Evolutionary conservation across 2,113 vertebrate genomes (phyloP).

Genomic region (Plestiodon gilberti): DNA sequence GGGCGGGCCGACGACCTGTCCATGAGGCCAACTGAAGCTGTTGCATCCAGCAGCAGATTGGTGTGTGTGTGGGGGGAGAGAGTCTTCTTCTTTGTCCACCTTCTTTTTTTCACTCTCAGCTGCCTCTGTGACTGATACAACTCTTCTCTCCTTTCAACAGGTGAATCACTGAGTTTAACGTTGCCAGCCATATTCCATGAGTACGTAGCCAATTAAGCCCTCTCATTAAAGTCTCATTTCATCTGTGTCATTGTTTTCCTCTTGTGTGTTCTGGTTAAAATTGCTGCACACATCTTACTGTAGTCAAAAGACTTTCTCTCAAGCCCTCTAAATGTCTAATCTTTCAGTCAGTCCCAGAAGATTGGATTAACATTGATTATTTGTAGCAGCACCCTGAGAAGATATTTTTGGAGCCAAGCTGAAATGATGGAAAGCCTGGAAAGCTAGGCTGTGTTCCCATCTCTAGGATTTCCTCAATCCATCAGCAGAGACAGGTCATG

Average conservation of each 20-base stretch:
- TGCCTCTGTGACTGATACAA: not conserved
- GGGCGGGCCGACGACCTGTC: no score
- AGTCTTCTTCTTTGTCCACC: no score
- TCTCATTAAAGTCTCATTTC: not conserved
- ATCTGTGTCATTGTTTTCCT: not conserved
- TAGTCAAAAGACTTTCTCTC: conserved; percentile 31
- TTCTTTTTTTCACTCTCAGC: not conserved
- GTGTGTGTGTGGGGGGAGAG: no score
- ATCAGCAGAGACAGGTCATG: not conserved
- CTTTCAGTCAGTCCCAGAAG: conserved; percentile 27
- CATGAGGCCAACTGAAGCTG: no score
- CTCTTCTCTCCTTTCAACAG: not conserved
- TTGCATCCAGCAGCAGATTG: no score
- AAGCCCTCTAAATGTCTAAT: conserved; percentile 24
- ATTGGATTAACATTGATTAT: not conserved
- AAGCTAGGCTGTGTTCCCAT: not conserved
- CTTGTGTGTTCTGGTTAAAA: conserved; percentile 23
- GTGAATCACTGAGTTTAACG: not conserved
- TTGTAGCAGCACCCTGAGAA: not conserved
- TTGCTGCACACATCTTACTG: not conserved
- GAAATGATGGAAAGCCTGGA: not conserved
- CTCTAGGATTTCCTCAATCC: not conserved
- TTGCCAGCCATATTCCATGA: not conserved
- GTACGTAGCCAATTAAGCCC: not conserved
- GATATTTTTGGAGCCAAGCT: not conserved